These are phyloP conservation scores for Eugnorisma glareosa DNA, from an alignment of 2,888 invertebrate genomes.

Conservation along the genomic window DNA sequence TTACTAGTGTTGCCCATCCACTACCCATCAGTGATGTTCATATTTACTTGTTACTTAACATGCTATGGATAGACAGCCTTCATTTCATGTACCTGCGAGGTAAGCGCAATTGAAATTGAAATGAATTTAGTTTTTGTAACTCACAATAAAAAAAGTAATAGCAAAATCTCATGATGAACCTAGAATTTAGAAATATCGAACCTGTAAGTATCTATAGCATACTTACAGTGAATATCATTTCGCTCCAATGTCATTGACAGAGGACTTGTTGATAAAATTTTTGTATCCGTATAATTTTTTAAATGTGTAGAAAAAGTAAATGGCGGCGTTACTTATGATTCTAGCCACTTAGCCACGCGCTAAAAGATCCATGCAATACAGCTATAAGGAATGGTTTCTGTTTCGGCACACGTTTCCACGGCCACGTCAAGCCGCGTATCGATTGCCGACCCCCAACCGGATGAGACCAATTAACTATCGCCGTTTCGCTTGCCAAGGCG, in stretches of 20 bases:
- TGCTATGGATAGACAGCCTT: neutral
- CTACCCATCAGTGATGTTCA: neutral
- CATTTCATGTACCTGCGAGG: neutral
- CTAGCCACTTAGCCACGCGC: neutral
- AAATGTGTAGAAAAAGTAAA: neutral
- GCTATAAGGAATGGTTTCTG: slow-evolving; percentile 13
- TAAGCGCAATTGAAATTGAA: neutral
- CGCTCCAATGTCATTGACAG: neutral
- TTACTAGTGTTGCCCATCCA: neutral
- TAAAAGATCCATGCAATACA: neutral
- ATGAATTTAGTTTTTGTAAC: neutral
- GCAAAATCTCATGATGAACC: neutral
- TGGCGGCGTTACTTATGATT: neutral
- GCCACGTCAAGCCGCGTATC: slow-evolving; percentile 46
- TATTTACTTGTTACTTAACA: neutral
- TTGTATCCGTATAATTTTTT: neutral
- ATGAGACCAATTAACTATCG: slow-evolving; percentile 48
- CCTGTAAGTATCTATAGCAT: too few relatives aligned
- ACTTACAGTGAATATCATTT: neutral
- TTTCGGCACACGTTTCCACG: slow-evolving; percentile 58
- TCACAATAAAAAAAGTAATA: neutral
- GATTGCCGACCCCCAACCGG: slow-evolving; percentile 55
- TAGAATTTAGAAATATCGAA: neutral
- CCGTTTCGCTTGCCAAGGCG: slow-evolving; percentile 17
- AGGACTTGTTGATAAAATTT: neutral